Evolutionary conservation across 2,113 vertebrate genomes (phyloP).

Genomic region (Sterrhoptilus dennistouni): DNA sequence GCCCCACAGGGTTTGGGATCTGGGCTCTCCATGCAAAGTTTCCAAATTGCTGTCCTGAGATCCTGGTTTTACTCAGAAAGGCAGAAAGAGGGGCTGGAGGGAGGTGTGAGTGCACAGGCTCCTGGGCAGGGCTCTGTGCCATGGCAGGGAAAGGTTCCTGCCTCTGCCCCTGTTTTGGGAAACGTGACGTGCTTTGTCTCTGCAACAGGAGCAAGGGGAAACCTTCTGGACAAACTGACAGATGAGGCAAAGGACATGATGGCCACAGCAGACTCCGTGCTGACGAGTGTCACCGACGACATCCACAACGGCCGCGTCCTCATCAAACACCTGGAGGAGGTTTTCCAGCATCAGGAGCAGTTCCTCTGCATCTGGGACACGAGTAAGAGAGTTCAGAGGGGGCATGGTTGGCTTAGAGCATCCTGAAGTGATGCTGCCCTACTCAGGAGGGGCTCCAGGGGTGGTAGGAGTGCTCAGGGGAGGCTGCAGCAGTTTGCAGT

Average conservation of each 20-base stretch:
- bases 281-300: conserved; percentile 10
- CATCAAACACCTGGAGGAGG: conserved; percentile 73
- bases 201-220: conserved; percentile 70
- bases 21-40: background rate
- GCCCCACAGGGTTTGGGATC: background rate
- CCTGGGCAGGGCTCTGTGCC: background rate
- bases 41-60: background rate
- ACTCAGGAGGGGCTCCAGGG: background rate
- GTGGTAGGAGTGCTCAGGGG: background rate
- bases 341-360: conserved; percentile 38
- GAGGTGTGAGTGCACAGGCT: background rate
- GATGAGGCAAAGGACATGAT: conserved; percentile 73
- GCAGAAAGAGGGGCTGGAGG: background rate
- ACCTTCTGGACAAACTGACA: conserved; percentile 71
- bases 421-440: background rate
- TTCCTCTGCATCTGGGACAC: conserved; percentile 78
- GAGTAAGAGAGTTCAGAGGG: conserved; percentile 69
- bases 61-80: background rate
- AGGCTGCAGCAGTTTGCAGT: background rate
- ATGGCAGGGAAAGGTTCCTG: background rate
- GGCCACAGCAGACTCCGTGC: conserved; percentile 67
- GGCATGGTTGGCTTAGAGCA: background rate
- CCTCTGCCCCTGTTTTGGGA: background rate
- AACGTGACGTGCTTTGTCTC: background rate
- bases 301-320: conserved; percentile 68